Conservation (phyloP, 37 sponge, comb jelly and placozoan species). For the Hormiphora californensis region DNA sequence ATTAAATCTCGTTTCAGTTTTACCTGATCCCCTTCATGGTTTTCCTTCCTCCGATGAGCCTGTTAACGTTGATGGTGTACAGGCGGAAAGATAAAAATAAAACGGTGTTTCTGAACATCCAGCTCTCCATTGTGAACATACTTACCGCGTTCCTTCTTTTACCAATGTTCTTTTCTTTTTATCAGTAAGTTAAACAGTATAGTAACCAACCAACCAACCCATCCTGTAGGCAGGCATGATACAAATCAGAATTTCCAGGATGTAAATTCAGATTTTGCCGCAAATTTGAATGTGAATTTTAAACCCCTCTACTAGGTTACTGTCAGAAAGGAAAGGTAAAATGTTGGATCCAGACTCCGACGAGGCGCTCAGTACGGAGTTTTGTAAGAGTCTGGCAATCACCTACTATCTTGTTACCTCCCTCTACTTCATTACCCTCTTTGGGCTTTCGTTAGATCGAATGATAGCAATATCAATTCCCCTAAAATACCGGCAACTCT, state of each 20-base stretch:
- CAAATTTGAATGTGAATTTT: too few relatives aligned
- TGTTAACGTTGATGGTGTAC: background rate
- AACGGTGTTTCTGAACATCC: background rate
- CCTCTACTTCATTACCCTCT: background rate
- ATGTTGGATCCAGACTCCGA: too few relatives aligned
- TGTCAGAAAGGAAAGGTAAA: too few relatives aligned
- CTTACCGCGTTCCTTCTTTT: background rate
- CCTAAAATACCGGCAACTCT: background rate
- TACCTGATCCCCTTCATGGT: background rate
- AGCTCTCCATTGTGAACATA: background rate
- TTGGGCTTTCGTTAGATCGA: background rate
- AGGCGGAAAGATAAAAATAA: background rate
- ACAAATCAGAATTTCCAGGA: too few relatives aligned
- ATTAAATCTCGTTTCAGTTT: conserved; percentile 2
- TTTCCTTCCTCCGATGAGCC: background rate
- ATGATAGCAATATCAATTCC: background rate
- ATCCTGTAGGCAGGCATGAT: too few relatives aligned
- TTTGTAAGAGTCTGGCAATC: background rate
- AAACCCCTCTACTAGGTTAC: too few relatives aligned
- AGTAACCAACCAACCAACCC: too few relatives aligned
- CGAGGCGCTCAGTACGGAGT: background rate
- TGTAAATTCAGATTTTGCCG: too few relatives aligned
- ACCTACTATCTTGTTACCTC: background rate
- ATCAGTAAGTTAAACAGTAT: background rate
- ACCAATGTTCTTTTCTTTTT: conserved; percentile 18